Base-by-base conservation (phyloP, 2,888 invertebrate genomes). In the Arctia plantaginis region DNA sequence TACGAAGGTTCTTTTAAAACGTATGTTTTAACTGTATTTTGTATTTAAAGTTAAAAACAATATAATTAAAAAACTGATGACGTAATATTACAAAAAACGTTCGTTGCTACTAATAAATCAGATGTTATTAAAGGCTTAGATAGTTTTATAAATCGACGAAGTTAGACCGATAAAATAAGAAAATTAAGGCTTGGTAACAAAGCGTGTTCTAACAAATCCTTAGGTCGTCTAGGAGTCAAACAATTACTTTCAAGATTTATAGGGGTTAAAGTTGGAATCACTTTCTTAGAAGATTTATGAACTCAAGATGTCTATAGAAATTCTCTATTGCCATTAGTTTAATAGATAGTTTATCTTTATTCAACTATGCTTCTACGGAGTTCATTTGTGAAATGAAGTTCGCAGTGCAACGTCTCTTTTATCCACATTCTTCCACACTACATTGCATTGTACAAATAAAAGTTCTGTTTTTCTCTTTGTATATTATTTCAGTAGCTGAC, bases 201-300 rank as follows among this genome's bases (percentile, higher is more conserved):
- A 30, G 64, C 77, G 73, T 80, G 81, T 78, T 72, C 77, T 77
- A 79, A 76, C 75, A 74, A 79, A 71, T 74, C 70, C 15, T 62
- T 79, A 82, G 82, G 84, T 82, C 79, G 77, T 81, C 84, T 84
- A 78, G 76, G 74, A 84, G 84, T 82, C 82, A 82, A 81, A 74
- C 73, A 74, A 76, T 80, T 81, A 76, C 78, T 72, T 83, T 73
- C 15, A 65, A 72, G 75, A 84, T 83, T 83, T 83, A 83, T 83
- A 75, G 76, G 75, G 82, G 80, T 79, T 82, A 76, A 75, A 80
- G 77, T 80, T 83, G 35, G 66, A 79, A 83, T 78, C 76, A 78
- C 77, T 80, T 77, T 79, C 82, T 72, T 77, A 72, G 71, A 77
- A 80, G 79, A 83, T 82, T 83, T 83, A 83, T 83, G 72, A 71